Base-by-base conservation (phyloP, 2,113 vertebrate genomes). In the Uria lomvia region DNA sequence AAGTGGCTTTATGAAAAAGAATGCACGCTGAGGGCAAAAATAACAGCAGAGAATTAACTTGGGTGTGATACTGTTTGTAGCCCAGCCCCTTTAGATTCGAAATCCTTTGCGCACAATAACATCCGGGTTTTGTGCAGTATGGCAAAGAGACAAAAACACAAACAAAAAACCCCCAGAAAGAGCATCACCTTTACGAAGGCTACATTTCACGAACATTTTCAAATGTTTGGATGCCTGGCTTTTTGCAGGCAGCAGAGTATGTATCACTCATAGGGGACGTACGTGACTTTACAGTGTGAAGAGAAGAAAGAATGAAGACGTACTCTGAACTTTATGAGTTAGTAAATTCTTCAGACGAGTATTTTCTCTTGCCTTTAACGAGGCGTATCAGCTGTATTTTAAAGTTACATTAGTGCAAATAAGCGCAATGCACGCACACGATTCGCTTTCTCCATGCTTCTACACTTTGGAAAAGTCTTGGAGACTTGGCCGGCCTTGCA, bases 1-100 rank as follows among this genome's bases (percentile, higher is more conserved):
- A 94, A 97, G 92, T 30, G 95, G 86, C 63, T 95, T 97, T 96
- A 95, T 94, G 93, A 95, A 95, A 95, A 94, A 78, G 56, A 97
- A 96, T 73, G 78, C 53, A 77, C 34, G 56, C 52, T 91, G 90
- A 79, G 40, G 67, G 59, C 70, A 94, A 92, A 97, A 95, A 91
- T 94, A 97, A 92, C 56, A 94, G 92, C 95, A 67, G 66, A 86
- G 65, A 82, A 95, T 96, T 96, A 97, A 95, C 81, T 95, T 95
- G 81, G 45, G 82, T 92, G 58, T 65, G 60, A 95, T 86, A 74
- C 50, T 92, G 49, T 95, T 96, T 56, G 36, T 63, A 91, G 92
- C 71, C 88, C 97, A 96, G 8, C 68, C 32, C 23, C 66, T 83
- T 27, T 42, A 67, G 58, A 94, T 96, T 96, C 74, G 88, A 92